Conservation (phyloP, 1,140 invertebrate genomes). For the Ips typographus region DNA sequence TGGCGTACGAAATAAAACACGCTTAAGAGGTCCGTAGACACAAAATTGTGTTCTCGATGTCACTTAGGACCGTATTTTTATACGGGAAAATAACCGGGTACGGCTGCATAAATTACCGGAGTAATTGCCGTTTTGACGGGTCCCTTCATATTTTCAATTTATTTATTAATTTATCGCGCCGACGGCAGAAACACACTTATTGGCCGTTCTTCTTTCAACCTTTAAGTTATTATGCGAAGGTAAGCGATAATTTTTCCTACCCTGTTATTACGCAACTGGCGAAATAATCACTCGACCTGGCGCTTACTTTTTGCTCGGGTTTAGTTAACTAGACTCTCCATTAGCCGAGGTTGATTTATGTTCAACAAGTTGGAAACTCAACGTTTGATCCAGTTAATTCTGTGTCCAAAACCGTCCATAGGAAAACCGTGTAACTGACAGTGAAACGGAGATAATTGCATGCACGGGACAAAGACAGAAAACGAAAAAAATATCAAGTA, state of each 20-base stretch:
- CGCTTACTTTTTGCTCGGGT: slow-evolving; percentile 20
- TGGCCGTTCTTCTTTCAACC: slow-evolving; percentile 18
- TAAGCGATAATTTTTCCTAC: slow-evolving; percentile 32
- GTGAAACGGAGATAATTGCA: too few relatives aligned
- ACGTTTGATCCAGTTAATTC: too few relatives aligned
- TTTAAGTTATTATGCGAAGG: slow-evolving; percentile 30
- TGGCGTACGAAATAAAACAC: too few relatives aligned
- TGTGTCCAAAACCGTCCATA: too few relatives aligned
- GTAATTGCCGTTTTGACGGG: slow-evolving; percentile 36
- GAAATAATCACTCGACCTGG: slow-evolving; percentile 24
- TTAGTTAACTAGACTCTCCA: not conserved
- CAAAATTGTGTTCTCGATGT: slow-evolving; percentile 34
- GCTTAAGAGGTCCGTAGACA: not conserved
- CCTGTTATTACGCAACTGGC: slow-evolving; percentile 34
- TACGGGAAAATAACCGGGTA: slow-evolving; percentile 28
- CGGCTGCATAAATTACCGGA: slow-evolving; percentile 29
- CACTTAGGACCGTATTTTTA: slow-evolving; percentile 16
- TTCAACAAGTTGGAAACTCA: not conserved
- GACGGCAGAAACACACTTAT: slow-evolving; percentile 26
- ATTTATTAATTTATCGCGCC: slow-evolving; percentile 36
- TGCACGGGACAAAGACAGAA: too few relatives aligned
- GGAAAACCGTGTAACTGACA: too few relatives aligned
- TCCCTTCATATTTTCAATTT: slow-evolving; percentile 32
- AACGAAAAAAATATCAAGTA: too few relatives aligned
- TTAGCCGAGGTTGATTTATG: not conserved